Base-by-base conservation (phyloP, 2,113 vertebrate genomes). In the Cochlearius cochlearius region DNA sequence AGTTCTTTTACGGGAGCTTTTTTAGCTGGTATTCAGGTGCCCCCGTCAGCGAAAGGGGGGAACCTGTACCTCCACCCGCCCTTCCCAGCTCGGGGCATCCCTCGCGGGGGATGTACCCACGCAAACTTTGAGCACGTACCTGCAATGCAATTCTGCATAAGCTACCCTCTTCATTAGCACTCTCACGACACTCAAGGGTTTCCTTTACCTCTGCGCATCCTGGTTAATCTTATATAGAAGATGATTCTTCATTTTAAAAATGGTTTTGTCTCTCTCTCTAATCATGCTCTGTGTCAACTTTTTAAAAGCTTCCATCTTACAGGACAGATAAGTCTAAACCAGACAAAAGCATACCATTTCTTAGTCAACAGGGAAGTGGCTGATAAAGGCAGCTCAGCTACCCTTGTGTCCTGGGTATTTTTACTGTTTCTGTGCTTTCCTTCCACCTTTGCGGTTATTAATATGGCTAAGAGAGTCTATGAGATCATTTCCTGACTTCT, bases 91-190 rank as follows among this genome's bases (percentile, higher is more conserved):
- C 1, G 0, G 58, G 43, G 17, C 12, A 60, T 66, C 34, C 62
- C 60, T 56, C 8, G 2, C 0, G 0, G n/a, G 20, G 2, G 23
- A 56, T 30, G 12, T 16, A 22, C 4, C 34, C 30, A 19, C 86
- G 39, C 43, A 15, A 20, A 83, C 38, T n/a, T n/a, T 4, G 26
- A n/a, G 18, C 43, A 50, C 13, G 15, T 16, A 38, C 10, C 20
- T 55, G 26, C 49, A 47, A 2, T 12, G 14, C 11, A 58, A 2
- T 45, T 78, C 59, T 78, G 75, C 14, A 55, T 29, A 30, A 94
- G 15, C 32, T 12, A 4, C 15, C 9, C 10, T 68, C 26, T 81
- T 62, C 0, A 0, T 25, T 27, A 58, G 17, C 27, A 8, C 27
- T 38, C 25, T 64, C 10, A 4, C 3, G 8, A 49, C 27, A n/a